Conservation (phyloP, 2,797 vertebrate species). For the Ciconia nigra region DNA sequence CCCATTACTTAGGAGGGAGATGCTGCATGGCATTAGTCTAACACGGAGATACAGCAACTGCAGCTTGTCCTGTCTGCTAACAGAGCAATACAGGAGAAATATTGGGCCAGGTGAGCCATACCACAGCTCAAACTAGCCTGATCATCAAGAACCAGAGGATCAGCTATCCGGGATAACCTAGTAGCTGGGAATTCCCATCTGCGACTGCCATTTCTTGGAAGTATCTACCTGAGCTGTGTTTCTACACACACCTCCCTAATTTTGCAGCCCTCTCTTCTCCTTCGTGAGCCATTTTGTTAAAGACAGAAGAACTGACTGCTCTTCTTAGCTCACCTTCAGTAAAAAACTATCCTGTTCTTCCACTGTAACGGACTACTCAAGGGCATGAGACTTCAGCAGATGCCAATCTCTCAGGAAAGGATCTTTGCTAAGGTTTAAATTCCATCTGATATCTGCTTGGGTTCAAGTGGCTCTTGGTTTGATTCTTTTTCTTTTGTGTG, state of each 20-base stretch:
- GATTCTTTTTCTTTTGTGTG: neutral
- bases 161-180: neutral
- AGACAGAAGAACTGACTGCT: neutral
- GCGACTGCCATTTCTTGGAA: neutral
- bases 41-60: neutral
- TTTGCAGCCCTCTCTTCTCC: neutral
- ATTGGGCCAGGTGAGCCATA: neutral
- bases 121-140: neutral
- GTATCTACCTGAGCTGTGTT: neutral
- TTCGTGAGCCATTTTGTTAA: neutral
- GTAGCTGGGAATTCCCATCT: neutral
- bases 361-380: neutral
- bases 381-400: neutral
- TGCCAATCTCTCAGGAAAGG: neutral
- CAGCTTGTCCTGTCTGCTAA: neutral
- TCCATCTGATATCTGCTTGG: neutral
- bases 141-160: neutral
- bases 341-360: neutral
- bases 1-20: neutral
- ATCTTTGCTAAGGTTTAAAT: neutral
- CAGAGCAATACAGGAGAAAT: fast-evolving
- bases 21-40: neutral
- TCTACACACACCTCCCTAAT: neutral
- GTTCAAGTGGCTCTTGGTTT: neutral
- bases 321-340: neutral